Conservation (phyloP, 2,888 invertebrate species). For the Cremastobaeus sp. region DNA sequence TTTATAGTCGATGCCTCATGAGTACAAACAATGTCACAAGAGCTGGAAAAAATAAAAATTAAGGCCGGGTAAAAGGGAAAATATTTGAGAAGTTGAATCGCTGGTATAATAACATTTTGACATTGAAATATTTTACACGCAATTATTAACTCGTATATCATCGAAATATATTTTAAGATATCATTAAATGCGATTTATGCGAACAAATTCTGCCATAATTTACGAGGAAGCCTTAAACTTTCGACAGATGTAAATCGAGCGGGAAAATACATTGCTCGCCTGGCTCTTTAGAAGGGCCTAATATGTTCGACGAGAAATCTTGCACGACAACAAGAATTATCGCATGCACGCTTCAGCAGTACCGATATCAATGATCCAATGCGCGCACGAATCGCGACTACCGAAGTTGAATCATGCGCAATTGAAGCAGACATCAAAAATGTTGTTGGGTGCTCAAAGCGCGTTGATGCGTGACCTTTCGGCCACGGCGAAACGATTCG, state of each 20-base stretch:
- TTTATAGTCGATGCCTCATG: too few species aligned
- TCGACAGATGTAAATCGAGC: constrained; percentile 27
- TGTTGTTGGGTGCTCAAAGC: constrained; percentile 10
- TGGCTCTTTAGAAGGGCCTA: constrained; percentile 14
- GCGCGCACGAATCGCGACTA: constrained; percentile 4
- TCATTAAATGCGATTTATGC: constrained; percentile 22
- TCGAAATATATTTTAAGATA: constrained; percentile 18
- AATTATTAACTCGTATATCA: constrained; percentile 30
- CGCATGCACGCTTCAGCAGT: constrained; percentile 17
- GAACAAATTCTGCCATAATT: constrained; percentile 30
- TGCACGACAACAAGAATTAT: constrained; percentile 19
- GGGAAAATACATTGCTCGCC: constrained; percentile 9
- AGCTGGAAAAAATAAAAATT: too few species aligned
- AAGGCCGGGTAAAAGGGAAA: too few species aligned
- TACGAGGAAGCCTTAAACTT: constrained; percentile 20
- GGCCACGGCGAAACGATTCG: constrained; percentile 10
- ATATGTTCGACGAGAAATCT: constrained; percentile 28
- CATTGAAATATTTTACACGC: neutral
- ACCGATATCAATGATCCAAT: constrained; percentile 33
- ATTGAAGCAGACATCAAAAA: constrained; percentile 26
- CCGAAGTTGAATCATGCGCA: constrained; percentile 39
- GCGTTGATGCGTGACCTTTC: constrained; percentile 37
- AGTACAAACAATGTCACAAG: too few species aligned
- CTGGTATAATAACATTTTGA: constrained; percentile 13
- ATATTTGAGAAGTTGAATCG: too few species aligned